A percentile compares a stretch with the other conserved stretches of the same genome.
Evolutionary conservation across 2,113 vertebrate species (phyloP).

Genomic region (Rhipidura dahli): DNA sequence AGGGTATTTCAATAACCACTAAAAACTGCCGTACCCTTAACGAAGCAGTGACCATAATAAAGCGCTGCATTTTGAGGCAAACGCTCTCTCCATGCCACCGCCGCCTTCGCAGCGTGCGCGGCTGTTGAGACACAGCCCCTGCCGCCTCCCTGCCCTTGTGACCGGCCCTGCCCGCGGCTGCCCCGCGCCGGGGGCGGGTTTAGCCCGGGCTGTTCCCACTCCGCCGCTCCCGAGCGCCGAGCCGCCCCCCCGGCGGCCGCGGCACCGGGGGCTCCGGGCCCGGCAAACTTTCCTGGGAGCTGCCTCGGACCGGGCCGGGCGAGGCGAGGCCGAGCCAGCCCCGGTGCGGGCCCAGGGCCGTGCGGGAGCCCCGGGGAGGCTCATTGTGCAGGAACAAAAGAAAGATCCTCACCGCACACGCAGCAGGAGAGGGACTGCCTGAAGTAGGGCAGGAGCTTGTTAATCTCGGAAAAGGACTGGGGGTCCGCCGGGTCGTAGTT

Average conservation of each 20-base stretch:
- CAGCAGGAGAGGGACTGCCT: slow-evolving; percentile 91
- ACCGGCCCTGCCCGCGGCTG: neutral
- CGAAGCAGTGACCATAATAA: rapidly evolving
- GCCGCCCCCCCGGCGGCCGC: neutral
- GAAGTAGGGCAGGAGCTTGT: slow-evolving; percentile 91
- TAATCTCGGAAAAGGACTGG: slow-evolving; percentile 87
- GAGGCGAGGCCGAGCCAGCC: neutral
- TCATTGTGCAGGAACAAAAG: slow-evolving; percentile 60
- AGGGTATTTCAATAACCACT: neutral
- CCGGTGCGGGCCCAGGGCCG: neutral
- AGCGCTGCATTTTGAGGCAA: neutral
- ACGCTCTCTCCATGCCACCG: neutral
- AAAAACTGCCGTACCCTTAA: neutral
- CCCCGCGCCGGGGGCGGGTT: neutral
- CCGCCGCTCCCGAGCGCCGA: neutral
- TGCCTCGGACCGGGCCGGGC: neutral
- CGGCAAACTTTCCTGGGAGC: neutral
- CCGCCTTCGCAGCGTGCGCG: neutral
- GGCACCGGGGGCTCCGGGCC: neutral
- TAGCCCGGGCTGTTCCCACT: neutral
- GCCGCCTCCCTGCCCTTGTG: neutral
- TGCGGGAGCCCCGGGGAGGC: neutral
- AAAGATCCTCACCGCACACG: slow-evolving; percentile 87
- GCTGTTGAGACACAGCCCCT: neutral
- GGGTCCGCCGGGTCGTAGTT: slow-evolving; percentile 91